Conservation (phyloP, 2,113 vertebrate species). For the Zosterops pallidus region DNA sequence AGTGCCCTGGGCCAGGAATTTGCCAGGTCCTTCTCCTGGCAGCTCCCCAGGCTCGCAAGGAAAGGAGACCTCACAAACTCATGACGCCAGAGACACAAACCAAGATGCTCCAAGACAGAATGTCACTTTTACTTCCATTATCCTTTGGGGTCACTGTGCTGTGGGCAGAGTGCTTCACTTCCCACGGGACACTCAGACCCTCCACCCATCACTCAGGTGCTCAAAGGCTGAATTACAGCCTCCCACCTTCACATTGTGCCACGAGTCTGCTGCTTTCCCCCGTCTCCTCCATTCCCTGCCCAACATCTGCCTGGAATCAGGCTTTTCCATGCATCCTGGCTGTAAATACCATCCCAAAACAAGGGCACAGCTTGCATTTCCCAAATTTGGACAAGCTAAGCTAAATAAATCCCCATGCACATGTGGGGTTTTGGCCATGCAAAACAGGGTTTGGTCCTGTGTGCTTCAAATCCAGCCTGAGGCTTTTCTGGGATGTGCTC, state of each 20-base stretch:
- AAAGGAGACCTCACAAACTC: background rate
- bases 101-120: background rate
- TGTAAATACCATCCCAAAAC: background rate
- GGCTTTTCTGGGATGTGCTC: background rate
- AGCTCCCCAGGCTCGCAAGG: background rate
- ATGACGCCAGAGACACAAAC: rapidly evolving
- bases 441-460: background rate
- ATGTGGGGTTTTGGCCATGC: rapidly evolving
- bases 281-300: background rate
- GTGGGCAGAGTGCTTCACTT: background rate
- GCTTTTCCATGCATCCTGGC: background rate
- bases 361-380: background rate
- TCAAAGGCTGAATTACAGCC: background rate
- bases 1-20: background rate
- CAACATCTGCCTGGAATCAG: background rate
- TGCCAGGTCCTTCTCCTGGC: background rate
- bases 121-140: background rate
- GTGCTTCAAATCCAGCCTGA: background rate
- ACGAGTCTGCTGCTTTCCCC: background rate
- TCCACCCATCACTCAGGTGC: background rate
- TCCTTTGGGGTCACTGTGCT: background rate
- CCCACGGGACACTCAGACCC: background rate
- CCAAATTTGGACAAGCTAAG: background rate
- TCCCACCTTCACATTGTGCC: background rate
- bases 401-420: background rate